Base-by-base conservation (phyloP, 1,140 invertebrate species). In the Lutraria rhynchaena region DNA sequence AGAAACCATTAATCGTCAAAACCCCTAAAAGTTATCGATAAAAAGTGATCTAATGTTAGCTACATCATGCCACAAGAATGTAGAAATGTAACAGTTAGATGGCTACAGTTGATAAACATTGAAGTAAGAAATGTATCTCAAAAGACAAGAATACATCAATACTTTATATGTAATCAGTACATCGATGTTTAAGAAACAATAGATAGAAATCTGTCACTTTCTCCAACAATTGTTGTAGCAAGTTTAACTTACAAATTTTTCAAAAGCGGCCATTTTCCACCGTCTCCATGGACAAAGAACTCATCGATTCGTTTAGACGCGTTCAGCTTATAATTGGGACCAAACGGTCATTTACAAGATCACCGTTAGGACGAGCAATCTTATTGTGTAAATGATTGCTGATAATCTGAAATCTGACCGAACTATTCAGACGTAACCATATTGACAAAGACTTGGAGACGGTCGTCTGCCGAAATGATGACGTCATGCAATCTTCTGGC, bases 11-110 rank as follows among this genome's bases (percentile, higher is more conserved):
- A 13, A 29, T 13, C 11, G 3, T 22, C 31, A 24, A 31, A 27
- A 55, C 53, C 31, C 49, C 49, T 71, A 33, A 55, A 31, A 31
- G 3, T 3, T 35, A 71, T 71, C 37, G 69, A 51, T 44, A 7
- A 17, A 0, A 13, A 17, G 19, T 41, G 41, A 44, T 46, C 29
- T 69, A 7, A 69, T 19, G 44, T 71, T 55, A 24, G 33, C 13
- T 33, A 53, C 69, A 67, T 71, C 69, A 71, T 71, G 69, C 69
- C 69, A n/a, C 17, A 71, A 57, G 27, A 57, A 71, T 71, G 69
- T 51, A 17, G 33, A 71, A 71, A 51, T 71, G 69, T 57, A 71
- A 57, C 69, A 55, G 15, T 33, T 17, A 22, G 69, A 71, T 71
- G 69, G n/a, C 46, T 33, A 31, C 9, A 1, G 9, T 13, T 19